Evolutionary conservation across 2,888 invertebrate species (phyloP), one percentile per base, ranked within the genome.

Genomic region (Idaea dimidiata): DNA sequence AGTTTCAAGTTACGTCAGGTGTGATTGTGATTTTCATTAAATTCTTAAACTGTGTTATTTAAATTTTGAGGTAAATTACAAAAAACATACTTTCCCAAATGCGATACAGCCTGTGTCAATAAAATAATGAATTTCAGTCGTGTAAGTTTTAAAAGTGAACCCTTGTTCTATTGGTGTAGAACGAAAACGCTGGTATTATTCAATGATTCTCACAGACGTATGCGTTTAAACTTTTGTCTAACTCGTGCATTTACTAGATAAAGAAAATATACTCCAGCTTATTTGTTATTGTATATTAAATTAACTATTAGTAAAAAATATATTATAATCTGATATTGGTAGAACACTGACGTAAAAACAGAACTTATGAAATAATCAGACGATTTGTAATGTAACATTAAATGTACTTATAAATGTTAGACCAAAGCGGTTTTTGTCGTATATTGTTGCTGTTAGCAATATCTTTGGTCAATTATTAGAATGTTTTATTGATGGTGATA

Each of bases 401-500:
- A 82, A 79, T 84, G 88, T 89, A 88, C 88, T 87, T 87, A 86
- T 82, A 79, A 83, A 79, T 83, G 82, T 81, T 88, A 87, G 89
- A 88, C 89, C 90, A 88, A 89, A 89, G 89, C 83, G 78, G 81
- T 87, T 84, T n/a, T 79, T 87, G 80, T 81, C 81, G 73, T 83
- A 78, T 84, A 84, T 82, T 83, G 82, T 89, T 88, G 89, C 87
- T 85, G 80, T 82, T 89, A 87, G 89, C 90, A 88, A 89, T 87
- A 90, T 75, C 85, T 91, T 91, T 91, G 90, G 92, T 92, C 91
- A 91, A 92, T 92, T 92, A 92, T 86, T 91, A 91, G 89, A 84
- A 83, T 75, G 84, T 86, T 89, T 86, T 83, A 87, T 83, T 84
- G 76, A 80, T 78, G 82, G 81, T 84, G 81, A 85, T 85, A 84